A percentile compares a stretch with the other conserved stretches of the same genome.
These are phyloP conservation scores for Chouioia cunea DNA, from an alignment of 2,888 invertebrate species.

Conservation along the genomic window DNA sequence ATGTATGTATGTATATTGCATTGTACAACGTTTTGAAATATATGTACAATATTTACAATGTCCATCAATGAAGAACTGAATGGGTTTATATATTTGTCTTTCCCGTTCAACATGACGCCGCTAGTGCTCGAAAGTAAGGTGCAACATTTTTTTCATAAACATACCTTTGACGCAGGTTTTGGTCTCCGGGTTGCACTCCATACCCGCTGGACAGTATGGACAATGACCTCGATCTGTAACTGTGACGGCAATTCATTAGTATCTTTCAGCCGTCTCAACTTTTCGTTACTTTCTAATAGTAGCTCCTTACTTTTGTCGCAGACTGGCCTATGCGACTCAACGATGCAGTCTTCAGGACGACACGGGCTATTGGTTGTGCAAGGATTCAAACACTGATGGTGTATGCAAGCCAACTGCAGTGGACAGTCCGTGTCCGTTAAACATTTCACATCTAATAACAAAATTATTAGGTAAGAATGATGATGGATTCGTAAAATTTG, in stretches of 20 bases:
- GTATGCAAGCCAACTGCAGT: conserved; percentile 82
- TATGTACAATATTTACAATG: conserved; percentile 46
- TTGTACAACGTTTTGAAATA: conserved; percentile 30
- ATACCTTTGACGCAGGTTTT: conserved; percentile 88
- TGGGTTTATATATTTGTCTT: conserved; percentile 4
- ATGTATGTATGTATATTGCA: background rate
- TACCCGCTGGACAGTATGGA: conserved; percentile 81
- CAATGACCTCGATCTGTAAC: conserved; percentile 50
- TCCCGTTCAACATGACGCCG: conserved; percentile 8
- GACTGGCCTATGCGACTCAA: conserved; percentile 85
- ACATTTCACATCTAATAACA: conserved; percentile 80
- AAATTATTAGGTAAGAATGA: conserved; percentile 48
- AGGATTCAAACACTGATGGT: conserved; percentile 84
- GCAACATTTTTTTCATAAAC: conserved; percentile 50
- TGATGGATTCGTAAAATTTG: background rate
- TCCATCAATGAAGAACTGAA: conserved; percentile 24
- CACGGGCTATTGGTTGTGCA: conserved; percentile 84
- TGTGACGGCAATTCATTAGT: conserved; percentile 7
- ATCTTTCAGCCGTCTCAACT: background rate
- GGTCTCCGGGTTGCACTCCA: conserved; percentile 82
- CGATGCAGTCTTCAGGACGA: conserved; percentile 83
- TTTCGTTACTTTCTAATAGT: background rate
- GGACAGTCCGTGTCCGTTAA: conserved; percentile 84
- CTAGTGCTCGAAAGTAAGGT: conserved; percentile 35
- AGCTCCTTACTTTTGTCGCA: conserved; percentile 79